Base-by-base conservation (phyloP, 92 coral and sea anemone genomes). In the Galaxea fascicularis region DNA sequence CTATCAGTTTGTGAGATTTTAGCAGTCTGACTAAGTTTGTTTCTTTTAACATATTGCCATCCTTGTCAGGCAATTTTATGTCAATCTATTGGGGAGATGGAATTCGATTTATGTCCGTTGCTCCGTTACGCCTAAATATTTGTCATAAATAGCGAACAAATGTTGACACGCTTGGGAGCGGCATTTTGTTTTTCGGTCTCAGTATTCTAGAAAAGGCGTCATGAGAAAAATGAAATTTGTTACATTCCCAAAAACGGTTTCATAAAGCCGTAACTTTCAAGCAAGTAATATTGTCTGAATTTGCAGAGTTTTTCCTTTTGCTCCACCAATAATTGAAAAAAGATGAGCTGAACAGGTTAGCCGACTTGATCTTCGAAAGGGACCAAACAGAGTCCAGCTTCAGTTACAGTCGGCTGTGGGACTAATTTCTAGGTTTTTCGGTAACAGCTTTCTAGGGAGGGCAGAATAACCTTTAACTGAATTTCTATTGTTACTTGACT, bases 111-210 rank as follows among this genome's bases (percentile, higher is more conserved):
- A 82, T 71, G 78, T 82, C 86, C 62, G 86, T 80, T 69, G 67
- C 66, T 16, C 57, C 78, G 78, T 82, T 82, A 82, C 86, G 54
- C 78, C 86, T 82, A 31, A 71, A 70, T 70, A 71, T 82, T 82
- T 82, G 58, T 35, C 78, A 58, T 71, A 57, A 71, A 81, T 54
- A 53, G 12, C 20, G 78, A 35, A 54, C 27, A 57, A 53, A 82
- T 70, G 78, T 71, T 82, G 78, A 56, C 78, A 82, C 51, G 25
- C 57, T 21, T 10, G 25, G 53, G 73, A 47, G 73, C 28, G 47
- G 72, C 31, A 28, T 59, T 47, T 65, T 63, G 30, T 14, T n/a
- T 13, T 22, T 62, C 39, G 29, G 39, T 45, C 31, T 15, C 54
- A 56, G 70, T 24, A 0, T 47, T 39, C 13, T 77, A 59, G 28